phyloP scores from a whole-genome alignment of 1,140 invertebrate genomes.

The Polyergus mexicanus region DNA sequence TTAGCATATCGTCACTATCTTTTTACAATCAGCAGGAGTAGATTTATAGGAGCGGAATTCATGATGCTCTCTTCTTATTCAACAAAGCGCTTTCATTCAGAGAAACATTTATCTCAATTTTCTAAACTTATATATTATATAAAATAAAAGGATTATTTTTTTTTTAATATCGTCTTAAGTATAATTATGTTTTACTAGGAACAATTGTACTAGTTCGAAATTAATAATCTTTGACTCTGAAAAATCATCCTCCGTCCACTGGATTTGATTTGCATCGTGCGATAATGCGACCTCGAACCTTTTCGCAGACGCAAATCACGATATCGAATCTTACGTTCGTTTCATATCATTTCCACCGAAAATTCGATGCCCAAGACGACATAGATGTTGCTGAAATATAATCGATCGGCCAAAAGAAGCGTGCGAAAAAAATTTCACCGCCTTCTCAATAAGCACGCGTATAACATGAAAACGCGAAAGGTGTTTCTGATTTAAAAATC shows the following conservation, averaged over 20 bases:
- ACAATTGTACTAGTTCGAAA: neutral
- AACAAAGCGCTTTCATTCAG: neutral
- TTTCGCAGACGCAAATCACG: conserved; percentile 9
- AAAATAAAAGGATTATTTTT: neutral
- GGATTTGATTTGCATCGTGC: neutral
- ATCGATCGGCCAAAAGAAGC: neutral
- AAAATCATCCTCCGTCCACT: neutral
- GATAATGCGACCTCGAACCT: neutral
- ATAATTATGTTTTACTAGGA: neutral
- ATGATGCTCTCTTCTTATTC: conserved; percentile 2
- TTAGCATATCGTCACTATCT: conserved; percentile 13
- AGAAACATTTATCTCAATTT: neutral
- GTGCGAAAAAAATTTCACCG: neutral
- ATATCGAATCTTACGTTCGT: conserved; percentile 18
- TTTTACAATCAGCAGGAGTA: neutral
- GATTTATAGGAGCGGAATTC: neutral
- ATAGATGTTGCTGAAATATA: neutral
- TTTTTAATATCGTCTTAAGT: neutral
- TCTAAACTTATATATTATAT: neutral
- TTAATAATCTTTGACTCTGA: neutral
- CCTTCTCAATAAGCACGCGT: neutral
- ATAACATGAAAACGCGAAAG: neutral
- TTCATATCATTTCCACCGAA: neutral
- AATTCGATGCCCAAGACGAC: neutral
- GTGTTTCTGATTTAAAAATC: neutral